These are phyloP conservation scores for human (Homo sapiens) DNA, from an alignment of 2,113 vertebrate species.

Conservation along the genomic window DNA sequence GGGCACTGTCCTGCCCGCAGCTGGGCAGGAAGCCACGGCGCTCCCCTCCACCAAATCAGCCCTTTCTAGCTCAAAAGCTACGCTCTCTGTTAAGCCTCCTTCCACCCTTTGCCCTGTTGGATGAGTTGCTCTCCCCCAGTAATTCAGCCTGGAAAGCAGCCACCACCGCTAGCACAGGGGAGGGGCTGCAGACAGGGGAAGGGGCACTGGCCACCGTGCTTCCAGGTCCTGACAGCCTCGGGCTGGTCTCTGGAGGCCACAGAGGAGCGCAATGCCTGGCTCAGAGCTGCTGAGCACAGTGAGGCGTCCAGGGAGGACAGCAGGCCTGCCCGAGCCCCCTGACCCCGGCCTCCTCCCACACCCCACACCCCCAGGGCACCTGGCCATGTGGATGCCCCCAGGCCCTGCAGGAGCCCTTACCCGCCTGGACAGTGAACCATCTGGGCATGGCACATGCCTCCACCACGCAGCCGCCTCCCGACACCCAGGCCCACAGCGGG, in stretches of 20 bases:
- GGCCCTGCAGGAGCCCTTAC: conserved; percentile 74
- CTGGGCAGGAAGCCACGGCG: neutral
- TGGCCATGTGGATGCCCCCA: neutral
- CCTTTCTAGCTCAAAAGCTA: neutral
- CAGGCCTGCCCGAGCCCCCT: neutral
- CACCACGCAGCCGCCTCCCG: conserved; percentile 91
- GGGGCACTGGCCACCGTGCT: accelerated
- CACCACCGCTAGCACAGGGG: neutral
- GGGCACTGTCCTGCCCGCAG: neutral
- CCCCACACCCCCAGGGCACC: neutral
- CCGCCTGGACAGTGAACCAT: conserved; percentile 90
- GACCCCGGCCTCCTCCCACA: too few relatives aligned
- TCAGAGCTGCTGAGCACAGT: neutral
- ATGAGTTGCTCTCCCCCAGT: neutral
- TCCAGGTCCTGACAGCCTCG: neutral
- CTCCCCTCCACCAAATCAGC: neutral
- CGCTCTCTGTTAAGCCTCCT: neutral
- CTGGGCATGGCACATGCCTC: conserved; percentile 88
- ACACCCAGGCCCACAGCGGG: conserved; percentile 96
- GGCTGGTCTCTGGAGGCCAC: accelerated
- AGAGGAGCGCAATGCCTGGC: too few relatives aligned
- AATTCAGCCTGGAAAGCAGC: neutral
- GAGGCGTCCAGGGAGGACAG: neutral
- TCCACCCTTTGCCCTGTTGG: accelerated
- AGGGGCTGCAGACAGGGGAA: neutral